Percentiles rank a stretch among this genome's conserved stretches.
phyloP scores from a whole-genome alignment of 2,797 vertebrate species.

The Pterois miles region DNA sequence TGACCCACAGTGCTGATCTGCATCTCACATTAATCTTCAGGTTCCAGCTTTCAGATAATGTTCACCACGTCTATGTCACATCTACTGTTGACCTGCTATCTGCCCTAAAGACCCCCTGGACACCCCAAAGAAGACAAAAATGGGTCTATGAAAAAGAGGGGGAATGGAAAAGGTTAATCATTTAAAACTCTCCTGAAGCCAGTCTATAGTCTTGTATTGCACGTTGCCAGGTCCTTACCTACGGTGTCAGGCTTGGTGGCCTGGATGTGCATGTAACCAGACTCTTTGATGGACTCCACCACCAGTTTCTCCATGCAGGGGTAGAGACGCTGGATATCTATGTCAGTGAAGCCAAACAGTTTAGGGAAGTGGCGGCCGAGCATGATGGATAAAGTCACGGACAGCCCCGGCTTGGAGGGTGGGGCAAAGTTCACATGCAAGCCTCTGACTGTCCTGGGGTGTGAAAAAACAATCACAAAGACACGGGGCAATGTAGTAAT shows the following conservation, averaged over 20 bases:
- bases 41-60: too few species aligned
- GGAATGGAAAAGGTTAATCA: too few species aligned
- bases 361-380: slow-evolving; percentile 86
- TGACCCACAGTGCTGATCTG: too few species aligned
- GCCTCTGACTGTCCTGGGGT: slow-evolving; percentile 82
- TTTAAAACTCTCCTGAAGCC: not conserved
- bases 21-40: too few species aligned
- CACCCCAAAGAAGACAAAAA: too few species aligned
- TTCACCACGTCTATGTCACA: too few species aligned
- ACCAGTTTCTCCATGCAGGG: slow-evolving; percentile 83
- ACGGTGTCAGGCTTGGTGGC: slow-evolving; percentile 91
- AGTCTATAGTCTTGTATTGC: not conserved
- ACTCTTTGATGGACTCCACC: slow-evolving; percentile 77
- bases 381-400: slow-evolving; percentile 68
- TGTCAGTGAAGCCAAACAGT: slow-evolving; percentile 83
- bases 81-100: too few species aligned
- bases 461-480: not conserved
- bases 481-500: not conserved
- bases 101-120: too few species aligned
- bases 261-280: slow-evolving; percentile 92
- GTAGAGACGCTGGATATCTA: slow-evolving; percentile 79
- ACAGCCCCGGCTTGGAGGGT: not conserved
- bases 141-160: too few species aligned
- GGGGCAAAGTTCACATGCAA: slow-evolving; percentile 87
- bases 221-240: slow-evolving; percentile 72